Evolutionary conservation across 2,888 invertebrate species (phyloP), one percentile per base, ranked within the genome.

Genomic region (Poecilus cupreus): DNA sequence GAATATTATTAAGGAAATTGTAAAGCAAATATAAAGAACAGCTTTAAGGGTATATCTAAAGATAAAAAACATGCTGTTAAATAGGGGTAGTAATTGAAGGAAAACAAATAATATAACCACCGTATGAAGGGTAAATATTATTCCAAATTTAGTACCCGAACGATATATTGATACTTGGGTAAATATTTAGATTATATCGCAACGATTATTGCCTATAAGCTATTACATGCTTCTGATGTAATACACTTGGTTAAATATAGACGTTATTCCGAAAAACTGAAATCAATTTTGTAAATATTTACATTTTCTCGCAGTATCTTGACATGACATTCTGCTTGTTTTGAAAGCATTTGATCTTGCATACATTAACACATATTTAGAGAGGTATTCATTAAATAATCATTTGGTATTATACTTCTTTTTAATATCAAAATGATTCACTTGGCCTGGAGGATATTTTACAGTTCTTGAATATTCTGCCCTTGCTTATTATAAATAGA

Each of bases 271-370:
- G 16, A 68, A 68, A 68, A 68, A 68, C 64, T 68, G n/a, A 68
- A 68, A 68, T 68, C 64, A 68, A 68, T 68, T 68, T 32, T 37
- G 16, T 68, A 68, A 68, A 68, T 68, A 68, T 68, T 68, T 68
- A 68, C 37, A 18, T 64, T 37, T 32, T 49, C 49, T 39, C 49
- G 16, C 18, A 26, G 26, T 26, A 26, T 32, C 32, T n/a, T 18
- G 51, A 18, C 64, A 32, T 24, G 18, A 10, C 11, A 57, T n/a
- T 24, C 24, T 13, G 26, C 16, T 37, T 11, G 64, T 5, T 51
- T 51, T 51, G 2, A 51, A 51, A 51, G 16, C 51, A 51, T 51
- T 46, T 46, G 46, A 46, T 46, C 51, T 51, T 51, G 18, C 18
- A 43, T 43, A 43, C 43, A 43, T 43, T 43, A 43, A 43, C 43